Conservation (phyloP, 2,797 vertebrate genomes). For the Brachymystax lenok region DNA sequence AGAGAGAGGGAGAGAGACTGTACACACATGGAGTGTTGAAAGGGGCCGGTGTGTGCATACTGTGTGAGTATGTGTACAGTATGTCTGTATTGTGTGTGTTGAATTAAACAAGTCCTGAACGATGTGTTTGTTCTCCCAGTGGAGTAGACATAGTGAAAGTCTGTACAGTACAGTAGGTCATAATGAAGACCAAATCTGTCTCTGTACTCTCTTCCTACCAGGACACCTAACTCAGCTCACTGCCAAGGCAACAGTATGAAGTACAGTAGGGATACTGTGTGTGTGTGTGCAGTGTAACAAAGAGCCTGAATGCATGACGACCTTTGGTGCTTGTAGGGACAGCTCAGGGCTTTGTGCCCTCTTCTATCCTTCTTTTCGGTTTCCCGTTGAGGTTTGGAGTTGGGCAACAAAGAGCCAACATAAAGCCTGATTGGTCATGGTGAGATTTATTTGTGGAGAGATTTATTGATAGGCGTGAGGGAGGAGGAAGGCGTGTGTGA, state of each 20-base stretch:
- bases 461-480: neutral
- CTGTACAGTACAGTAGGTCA: neutral
- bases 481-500: neutral
- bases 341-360: too few species aligned
- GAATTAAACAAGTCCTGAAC: constrained; percentile 1
- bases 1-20: neutral
- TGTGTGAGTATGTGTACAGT: neutral
- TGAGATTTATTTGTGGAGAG: neutral
- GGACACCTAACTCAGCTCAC: too few species aligned
- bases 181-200: neutral
- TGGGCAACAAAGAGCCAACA: neutral
- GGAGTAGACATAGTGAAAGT: neutral
- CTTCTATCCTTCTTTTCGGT: too few species aligned
- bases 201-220: neutral
- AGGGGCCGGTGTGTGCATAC: neutral
- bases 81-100: constrained; percentile 5
- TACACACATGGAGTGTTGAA: neutral
- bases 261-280: too few species aligned
- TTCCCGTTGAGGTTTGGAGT: too few species aligned
- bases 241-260: too few species aligned
- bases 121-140: neutral
- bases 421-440: neutral
- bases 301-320: neutral
- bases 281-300: neutral
- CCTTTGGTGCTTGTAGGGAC: too few species aligned